Evolutionary conservation across 2,113 vertebrate genomes (phyloP).

Genomic region (Felis chaus): DNA sequence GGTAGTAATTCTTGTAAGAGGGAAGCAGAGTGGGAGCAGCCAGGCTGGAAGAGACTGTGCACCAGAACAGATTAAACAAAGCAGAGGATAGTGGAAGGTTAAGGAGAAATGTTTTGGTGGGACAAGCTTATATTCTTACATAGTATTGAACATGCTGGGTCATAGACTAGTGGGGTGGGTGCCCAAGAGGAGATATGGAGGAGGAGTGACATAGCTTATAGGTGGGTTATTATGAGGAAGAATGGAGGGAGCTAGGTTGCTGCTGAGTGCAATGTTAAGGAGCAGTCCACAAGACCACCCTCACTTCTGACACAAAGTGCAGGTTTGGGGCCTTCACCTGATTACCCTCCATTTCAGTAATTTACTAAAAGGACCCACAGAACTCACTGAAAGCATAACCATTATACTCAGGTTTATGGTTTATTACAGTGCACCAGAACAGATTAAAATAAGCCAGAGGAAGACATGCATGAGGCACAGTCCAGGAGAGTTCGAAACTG

Average conservation of each 20-base stretch:
- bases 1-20: neutral
- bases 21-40: neutral
- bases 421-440: neutral
- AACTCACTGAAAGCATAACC: neutral
- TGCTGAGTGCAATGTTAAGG: neutral
- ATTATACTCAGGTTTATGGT: neutral
- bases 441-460: neutral
- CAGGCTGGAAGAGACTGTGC: too few species aligned
- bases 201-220: neutral
- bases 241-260: neutral
- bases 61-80: too few species aligned
- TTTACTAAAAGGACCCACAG: neutral
- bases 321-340: neutral
- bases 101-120: neutral
- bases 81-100: neutral
- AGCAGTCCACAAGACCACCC: neutral
- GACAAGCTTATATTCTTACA: neutral
- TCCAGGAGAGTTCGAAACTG: neutral
- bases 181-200: neutral
- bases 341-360: neutral
- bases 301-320: neutral
- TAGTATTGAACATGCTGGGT: neutral
- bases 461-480: neutral
- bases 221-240: neutral
- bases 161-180: neutral